A percentile compares a stretch with the other conserved stretches of the same genome.
Conservation (phyloP, 2,113 vertebrate genomes). For the Micromys minutus region DNA sequence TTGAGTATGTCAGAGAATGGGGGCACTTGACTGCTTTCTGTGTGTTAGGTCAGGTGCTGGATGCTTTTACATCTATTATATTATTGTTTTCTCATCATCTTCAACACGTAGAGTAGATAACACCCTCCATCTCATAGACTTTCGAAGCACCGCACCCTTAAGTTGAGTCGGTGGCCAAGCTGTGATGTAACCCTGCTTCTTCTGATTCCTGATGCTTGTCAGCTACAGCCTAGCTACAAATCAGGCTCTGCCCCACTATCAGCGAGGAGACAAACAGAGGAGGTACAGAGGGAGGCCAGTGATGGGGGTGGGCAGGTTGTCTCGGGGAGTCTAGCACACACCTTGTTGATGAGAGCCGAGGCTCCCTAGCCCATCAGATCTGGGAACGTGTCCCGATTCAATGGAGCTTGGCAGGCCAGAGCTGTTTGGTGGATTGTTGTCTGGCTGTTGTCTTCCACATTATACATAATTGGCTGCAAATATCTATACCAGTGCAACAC, state of each 20-base stretch:
- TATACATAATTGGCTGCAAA: constrained; percentile 41
- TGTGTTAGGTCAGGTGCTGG: background rate
- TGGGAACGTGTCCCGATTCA: background rate
- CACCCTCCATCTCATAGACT: background rate
- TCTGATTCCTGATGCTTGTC: background rate
- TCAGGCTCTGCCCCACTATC: background rate
- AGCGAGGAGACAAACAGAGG: background rate
- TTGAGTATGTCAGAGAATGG: background rate
- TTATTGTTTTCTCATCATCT: background rate
- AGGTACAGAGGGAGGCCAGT: background rate
- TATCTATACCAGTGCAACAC: constrained; percentile 15
- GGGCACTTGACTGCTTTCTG: background rate
- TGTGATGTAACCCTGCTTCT: background rate
- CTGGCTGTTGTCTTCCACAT: constrained; percentile 50
- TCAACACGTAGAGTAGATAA: background rate
- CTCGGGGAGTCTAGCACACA: background rate
- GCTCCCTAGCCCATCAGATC: background rate
- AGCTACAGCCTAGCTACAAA: too few relatives aligned
- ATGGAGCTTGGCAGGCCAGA: background rate
- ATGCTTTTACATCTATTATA: background rate
- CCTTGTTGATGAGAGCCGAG: background rate
- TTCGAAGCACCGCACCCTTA: background rate
- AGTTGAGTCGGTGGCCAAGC: background rate
- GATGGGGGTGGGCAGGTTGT: background rate
- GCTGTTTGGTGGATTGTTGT: background rate